Percentiles rank a stretch among this genome's conserved stretches.
Evolutionary conservation across 1,140 invertebrate genomes (phyloP).

Genomic region (Drosophila subpulchrella): DNA sequence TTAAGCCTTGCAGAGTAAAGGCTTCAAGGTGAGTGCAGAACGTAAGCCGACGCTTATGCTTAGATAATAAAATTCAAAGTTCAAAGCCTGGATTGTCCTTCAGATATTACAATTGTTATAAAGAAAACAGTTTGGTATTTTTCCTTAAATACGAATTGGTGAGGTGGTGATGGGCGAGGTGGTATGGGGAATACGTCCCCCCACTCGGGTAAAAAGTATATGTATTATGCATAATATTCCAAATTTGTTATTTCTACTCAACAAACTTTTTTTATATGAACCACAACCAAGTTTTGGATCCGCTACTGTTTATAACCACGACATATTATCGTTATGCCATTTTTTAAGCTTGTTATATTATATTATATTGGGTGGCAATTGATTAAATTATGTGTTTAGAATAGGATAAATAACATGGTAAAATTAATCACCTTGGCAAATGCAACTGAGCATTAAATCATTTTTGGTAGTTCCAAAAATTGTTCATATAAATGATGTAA

Average conservation of each 20-base stretch:
- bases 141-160: too few species aligned
- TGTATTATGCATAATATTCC: too few species aligned
- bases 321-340: too few species aligned
- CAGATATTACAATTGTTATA: background rate
- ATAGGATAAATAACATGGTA: background rate
- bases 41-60: constrained; percentile 8
- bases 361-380: background rate
- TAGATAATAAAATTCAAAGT: constrained; percentile 2
- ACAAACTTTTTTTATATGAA: too few species aligned
- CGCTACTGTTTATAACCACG: too few species aligned
- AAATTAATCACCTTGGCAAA: background rate
- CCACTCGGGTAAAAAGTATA: too few species aligned
- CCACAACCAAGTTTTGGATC: too few species aligned
- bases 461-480: background rate
- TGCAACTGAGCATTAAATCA: background rate
- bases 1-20: background rate
- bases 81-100: background rate
- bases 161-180: too few species aligned
- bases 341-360: background rate
- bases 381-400: background rate
- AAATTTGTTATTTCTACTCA: too few species aligned
- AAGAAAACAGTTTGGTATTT: background rate
- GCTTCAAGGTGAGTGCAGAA: constrained; percentile 37
- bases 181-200: too few species aligned
- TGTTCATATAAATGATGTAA: background rate